Percentiles rank a stretch among this genome's conserved stretches.
Conservation (phyloP, 2,888 invertebrate genomes). For the Altica lythri region DNA sequence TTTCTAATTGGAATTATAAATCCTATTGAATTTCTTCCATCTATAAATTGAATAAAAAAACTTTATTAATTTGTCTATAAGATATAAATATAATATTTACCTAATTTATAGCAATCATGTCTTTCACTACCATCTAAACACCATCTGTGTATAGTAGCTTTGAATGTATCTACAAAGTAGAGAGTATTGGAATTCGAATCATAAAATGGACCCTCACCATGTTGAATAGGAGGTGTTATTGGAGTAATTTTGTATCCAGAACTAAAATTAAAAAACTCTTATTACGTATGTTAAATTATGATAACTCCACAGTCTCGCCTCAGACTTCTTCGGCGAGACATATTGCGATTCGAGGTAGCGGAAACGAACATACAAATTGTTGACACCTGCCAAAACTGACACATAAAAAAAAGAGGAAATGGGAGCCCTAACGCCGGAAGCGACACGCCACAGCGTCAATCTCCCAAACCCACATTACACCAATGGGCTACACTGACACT, state of each 20-base stretch:
- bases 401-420: no score
- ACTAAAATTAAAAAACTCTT: conserved; percentile 14
- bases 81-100: conserved; percentile 25
- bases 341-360: no score
- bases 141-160: conserved; percentile 49
- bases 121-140: conserved; percentile 24
- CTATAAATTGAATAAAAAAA: background rate
- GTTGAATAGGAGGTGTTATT: conserved; percentile 43
- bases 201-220: conserved; percentile 63
- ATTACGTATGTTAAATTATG: no score
- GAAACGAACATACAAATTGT: no score
- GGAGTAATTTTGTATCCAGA: conserved; percentile 18
- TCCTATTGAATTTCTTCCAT: conserved; percentile 46
- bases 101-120: conserved; percentile 35
- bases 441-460: no score
- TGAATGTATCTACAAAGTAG: conserved; percentile 60
- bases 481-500: no score
- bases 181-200: conserved; percentile 53
- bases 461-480: no score
- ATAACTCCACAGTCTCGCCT: no score
- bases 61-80: background rate
- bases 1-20: conserved; percentile 56
- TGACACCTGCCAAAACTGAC: no score
- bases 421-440: no score
- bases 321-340: no score